Evolutionary conservation across 2,113 vertebrate species (phyloP).

Genomic region (Poeciliopsis occidentalis): DNA sequence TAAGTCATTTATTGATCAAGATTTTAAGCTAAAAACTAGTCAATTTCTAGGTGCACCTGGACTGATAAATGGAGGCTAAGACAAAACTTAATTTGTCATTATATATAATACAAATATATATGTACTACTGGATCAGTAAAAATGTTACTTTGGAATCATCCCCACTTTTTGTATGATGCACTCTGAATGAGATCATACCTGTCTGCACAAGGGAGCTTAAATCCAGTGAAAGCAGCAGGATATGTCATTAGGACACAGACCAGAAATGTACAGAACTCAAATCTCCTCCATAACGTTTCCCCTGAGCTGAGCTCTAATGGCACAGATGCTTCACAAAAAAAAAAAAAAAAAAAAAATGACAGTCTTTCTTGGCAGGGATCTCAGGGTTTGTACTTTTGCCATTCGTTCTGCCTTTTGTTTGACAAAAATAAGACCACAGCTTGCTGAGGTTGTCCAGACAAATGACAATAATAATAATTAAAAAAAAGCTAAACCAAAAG

Average conservation of each 20-base stretch:
- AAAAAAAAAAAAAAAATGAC: conserved; percentile 32
- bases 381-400: conserved; percentile 29
- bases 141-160: conserved; percentile 6
- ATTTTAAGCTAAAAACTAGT: too few species aligned
- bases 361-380: conserved; percentile 18
- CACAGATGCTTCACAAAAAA: conserved; percentile 31
- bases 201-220: conserved; percentile 20
- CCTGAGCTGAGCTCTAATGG: conserved; percentile 45
- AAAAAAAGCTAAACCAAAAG: not conserved
- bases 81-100: conserved; percentile 1
- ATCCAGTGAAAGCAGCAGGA: conserved; percentile 47
- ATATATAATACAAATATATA: not conserved
- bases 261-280: conserved; percentile 29
- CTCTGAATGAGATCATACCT: conserved; percentile 44
- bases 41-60: not conserved
- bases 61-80: not conserved
- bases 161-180: conserved; percentile 15
- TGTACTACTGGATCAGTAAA: conserved; percentile 8
- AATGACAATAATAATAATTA: conserved; percentile 15
- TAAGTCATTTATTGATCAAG: too few species aligned
- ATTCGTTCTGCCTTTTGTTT: conserved; percentile 20
- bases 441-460: conserved; percentile 16
- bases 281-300: conserved; percentile 25
- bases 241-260: conserved; percentile 44
- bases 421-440: conserved; percentile 16